Conservation (phyloP, 2,113 vertebrate species). For the Malurus elegans region DNA sequence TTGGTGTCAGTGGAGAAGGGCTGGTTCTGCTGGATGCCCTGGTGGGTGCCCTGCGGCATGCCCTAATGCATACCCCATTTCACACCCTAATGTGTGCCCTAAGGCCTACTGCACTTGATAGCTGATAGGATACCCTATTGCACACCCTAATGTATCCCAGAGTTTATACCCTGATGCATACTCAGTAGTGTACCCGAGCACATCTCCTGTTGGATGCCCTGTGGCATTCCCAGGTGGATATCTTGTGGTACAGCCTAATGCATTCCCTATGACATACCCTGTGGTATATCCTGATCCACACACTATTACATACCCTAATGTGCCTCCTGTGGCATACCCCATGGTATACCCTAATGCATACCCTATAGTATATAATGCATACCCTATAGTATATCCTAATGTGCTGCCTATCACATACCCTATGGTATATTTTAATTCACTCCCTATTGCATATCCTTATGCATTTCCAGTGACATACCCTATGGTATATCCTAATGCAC, state of each 20-base stretch:
- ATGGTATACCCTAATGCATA: rapidly evolving
- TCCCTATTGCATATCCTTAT: no score
- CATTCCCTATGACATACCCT: not conserved
- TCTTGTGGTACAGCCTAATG: not conserved
- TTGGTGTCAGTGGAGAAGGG: not conserved
- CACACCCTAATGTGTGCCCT: not conserved
- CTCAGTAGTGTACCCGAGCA: not conserved
- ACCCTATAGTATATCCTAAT: not conserved
- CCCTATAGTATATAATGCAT: rapidly evolving
- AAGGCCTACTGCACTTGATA: not conserved
- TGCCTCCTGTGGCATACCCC: not conserved
- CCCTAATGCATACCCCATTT: not conserved
- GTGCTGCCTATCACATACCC: not conserved
- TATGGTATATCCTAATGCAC: no score
- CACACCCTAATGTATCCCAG: not conserved
- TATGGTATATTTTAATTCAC: no score
- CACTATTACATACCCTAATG: not conserved
- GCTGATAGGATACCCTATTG: rapidly evolving
- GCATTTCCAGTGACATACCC: not conserved
- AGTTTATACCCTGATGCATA: not conserved
- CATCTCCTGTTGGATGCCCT: not conserved
- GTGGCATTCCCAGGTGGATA: not conserved
- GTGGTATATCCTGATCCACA: no score
- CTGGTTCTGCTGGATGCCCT: not conserved
- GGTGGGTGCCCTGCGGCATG: not conserved